Evolutionary conservation across 2,113 vertebrate species (phyloP), one percentile per base, ranked within the genome.

Genomic region (Myotis davidii): DNA sequence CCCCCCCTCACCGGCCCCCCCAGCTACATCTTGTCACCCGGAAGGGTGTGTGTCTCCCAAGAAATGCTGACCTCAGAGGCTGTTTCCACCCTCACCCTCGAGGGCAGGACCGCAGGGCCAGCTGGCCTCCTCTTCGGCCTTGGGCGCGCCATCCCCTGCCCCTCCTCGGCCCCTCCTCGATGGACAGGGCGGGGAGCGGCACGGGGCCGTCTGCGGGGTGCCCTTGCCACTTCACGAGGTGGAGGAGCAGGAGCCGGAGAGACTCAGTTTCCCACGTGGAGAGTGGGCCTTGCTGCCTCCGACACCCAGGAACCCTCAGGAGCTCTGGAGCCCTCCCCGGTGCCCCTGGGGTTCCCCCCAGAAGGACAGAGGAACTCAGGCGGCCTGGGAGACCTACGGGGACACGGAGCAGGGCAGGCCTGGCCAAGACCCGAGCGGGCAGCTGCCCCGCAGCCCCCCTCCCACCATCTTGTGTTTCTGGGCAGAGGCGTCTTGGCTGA

Each of bases 381-480:
- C 11, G 3, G 9, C 32, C 59, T 11, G 59, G 37, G 45, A 23
- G 59, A 21, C 65, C 13, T 0, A 4, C 8, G 9, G 37, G 6
- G 65, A 6, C 7, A 23, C 1, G 18, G 1, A 3, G 32, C n/a
- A 8, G 61, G 23, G 17, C 7, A 2, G 32, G 32, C 56, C 79
- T 32, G 25, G 54, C 78, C 6, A 6, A 34, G 88, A 12, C 73
- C 42, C 20, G 65, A 64, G 76, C 50, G 0, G 1, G 18, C 1
- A 2, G 50, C 48, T 39, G 18, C 37, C 13, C 39, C 10, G 1
- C 25, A 17, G 34, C 11, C 59, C 34, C 79, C 37, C 77, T 45
- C 50, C 45, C 65, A 1, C 9, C 59, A 1, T 95, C 97, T 97
- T 97, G 94, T 72, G 94, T 97, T 97, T 97, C 97, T 88, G 72